Conservation (phyloP, 1,140 invertebrate species). For the Ridgeia piscesae region DNA sequence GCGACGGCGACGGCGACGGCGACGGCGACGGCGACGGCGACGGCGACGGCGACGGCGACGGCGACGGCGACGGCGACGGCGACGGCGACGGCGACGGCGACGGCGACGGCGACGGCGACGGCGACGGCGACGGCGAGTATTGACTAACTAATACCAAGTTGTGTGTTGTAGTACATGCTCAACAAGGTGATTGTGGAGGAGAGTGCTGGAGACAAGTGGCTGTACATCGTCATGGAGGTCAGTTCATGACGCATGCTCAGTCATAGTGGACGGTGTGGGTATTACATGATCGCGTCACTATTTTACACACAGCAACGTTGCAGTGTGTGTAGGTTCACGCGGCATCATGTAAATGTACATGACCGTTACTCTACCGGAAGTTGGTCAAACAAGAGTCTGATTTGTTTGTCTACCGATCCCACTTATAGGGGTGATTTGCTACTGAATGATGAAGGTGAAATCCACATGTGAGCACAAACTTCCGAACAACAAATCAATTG, state of each 20-base stretch:
- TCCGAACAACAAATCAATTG: background rate
- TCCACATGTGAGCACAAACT: background rate
- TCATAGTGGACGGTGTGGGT: background rate
- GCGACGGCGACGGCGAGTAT: no score
- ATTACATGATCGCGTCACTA: background rate
- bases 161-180: slow-evolving; percentile 42
- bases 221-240: slow-evolving; percentile 51
- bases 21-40: no score
- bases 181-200: slow-evolving; percentile 48
- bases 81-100: no score
- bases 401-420: background rate
- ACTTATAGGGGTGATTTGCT: background rate
- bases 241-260: slow-evolving; percentile 11
- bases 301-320: no score
- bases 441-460: background rate
- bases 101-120: no score
- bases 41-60: no score
- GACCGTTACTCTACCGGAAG: background rate
- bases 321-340: no score
- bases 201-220: slow-evolving; percentile 45
- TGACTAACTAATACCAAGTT: background rate
- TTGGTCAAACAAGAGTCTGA: background rate
- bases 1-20: no score
- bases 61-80: no score
- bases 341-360: background rate